A percentile compares a stretch with the other conserved stretches of the same genome.
These are phyloP conservation scores for Coremacera marginata DNA, from an alignment of 2,888 invertebrate species.

Conservation along the genomic window DNA sequence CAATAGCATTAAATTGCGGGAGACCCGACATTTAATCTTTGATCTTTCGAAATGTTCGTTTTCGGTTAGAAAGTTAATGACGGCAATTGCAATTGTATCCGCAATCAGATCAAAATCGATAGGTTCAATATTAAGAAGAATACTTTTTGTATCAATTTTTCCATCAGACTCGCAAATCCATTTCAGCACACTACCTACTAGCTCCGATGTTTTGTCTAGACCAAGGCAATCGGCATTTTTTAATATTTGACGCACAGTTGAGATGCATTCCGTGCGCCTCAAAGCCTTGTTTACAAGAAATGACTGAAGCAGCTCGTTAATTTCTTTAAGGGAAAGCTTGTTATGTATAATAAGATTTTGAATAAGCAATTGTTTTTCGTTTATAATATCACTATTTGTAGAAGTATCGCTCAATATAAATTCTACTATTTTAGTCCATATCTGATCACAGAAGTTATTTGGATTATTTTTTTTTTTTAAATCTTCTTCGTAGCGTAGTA, in stretches of 20 bases:
- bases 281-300: constrained; percentile 56
- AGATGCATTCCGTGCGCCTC: constrained; percentile 60
- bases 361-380: constrained; percentile 60
- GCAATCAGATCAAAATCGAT: constrained; percentile 57
- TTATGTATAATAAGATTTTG: constrained; percentile 55
- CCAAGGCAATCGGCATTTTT: constrained; percentile 55
- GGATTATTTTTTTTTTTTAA: constrained; percentile 40
- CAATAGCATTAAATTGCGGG: constrained; percentile 46
- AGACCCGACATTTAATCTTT: not conserved
- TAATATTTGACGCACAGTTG: constrained; percentile 58
- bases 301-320: constrained; percentile 54
- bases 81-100: constrained; percentile 61
- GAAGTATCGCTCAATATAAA: constrained; percentile 58
- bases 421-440: constrained; percentile 56
- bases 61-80: constrained; percentile 62
- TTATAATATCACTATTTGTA: constrained; percentile 52
- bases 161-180: constrained; percentile 58
- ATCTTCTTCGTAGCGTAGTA: constrained; percentile 54
- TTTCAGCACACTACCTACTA: constrained; percentile 53
- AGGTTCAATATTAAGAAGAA: constrained; percentile 59
- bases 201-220: constrained; percentile 56
- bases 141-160: constrained; percentile 53
- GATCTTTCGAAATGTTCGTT: not conserved
- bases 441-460: constrained; percentile 40
- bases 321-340: constrained; percentile 53